Evolutionary conservation across 2,113 vertebrate species (phyloP).

Genomic region (Microtus pennsylvanicus): DNA sequence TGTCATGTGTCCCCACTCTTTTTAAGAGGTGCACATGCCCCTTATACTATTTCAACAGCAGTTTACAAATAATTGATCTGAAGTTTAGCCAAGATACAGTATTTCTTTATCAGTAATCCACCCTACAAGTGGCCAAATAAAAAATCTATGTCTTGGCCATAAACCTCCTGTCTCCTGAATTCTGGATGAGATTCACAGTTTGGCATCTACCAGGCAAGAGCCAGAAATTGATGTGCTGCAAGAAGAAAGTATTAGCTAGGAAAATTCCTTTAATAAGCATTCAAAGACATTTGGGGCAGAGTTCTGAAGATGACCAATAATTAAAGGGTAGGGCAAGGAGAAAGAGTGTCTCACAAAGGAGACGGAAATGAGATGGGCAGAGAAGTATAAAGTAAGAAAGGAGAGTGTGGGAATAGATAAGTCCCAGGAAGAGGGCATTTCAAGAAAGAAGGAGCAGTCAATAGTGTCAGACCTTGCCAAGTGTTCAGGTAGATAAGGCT

Average conservation of each 20-base stretch:
- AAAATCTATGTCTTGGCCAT: background rate
- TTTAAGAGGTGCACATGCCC: background rate
- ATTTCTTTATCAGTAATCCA: background rate
- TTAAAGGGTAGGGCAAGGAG: slow-evolving; percentile 75
- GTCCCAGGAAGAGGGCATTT: slow-evolving; percentile 77
- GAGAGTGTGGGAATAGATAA: slow-evolving; percentile 68
- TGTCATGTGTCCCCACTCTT: background rate
- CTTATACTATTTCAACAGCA: background rate
- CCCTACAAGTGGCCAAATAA: background rate
- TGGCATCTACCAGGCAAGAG: background rate
- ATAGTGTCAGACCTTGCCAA: slow-evolving; percentile 83
- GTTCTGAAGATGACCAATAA: slow-evolving; percentile 60
- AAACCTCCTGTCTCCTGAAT: background rate
- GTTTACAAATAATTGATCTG: background rate
- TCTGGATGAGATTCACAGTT: background rate
- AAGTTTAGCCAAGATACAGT: background rate
- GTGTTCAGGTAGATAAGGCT: slow-evolving; percentile 82
- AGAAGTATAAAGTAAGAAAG: slow-evolving; percentile 55
- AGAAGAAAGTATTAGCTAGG: slow-evolving; percentile 46
- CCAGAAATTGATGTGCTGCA: slow-evolving; percentile 15
- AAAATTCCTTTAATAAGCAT: slow-evolving; percentile 40
- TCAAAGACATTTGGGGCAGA: background rate
- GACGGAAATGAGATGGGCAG: slow-evolving; percentile 47
- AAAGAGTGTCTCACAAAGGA: slow-evolving; percentile 64
- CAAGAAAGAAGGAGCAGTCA: slow-evolving; percentile 80